phyloP scores from a whole-genome alignment of 2,113 vertebrate species.

The Urocynchramus pylzowi region DNA sequence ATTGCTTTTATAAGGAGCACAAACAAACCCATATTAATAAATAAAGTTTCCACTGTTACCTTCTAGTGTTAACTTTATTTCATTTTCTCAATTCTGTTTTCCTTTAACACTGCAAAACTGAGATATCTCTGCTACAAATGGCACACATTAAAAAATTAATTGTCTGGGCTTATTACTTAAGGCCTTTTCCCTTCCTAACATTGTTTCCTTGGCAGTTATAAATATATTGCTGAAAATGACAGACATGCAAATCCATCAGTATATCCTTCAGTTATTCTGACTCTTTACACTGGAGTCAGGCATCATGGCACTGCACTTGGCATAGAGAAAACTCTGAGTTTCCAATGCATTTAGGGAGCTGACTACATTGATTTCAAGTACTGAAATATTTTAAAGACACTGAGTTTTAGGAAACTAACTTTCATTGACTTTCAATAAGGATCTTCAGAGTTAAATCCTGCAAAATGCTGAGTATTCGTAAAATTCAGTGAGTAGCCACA shows the following conservation, averaged over 20 bases:
- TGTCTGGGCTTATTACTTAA: neutral
- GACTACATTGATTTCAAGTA: constrained; percentile 9
- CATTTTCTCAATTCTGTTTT: neutral
- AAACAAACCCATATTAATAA: neutral
- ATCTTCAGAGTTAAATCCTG: constrained; percentile 13
- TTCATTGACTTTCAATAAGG: constrained; percentile 40
- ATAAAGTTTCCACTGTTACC: neutral
- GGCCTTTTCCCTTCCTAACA: rapidly evolving
- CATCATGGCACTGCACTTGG: neutral
- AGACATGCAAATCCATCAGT: neutral
- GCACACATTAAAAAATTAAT: neutral
- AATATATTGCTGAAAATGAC: neutral
- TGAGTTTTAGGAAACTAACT: constrained; percentile 20
- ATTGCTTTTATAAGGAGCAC: neutral
- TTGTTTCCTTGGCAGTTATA: neutral
- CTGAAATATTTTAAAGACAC: constrained; percentile 1
- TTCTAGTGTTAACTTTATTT: neutral
- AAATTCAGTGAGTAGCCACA: neutral
- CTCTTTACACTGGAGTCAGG: neutral
- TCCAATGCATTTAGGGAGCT: neutral
- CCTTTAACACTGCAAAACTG: neutral
- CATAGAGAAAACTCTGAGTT: neutral
- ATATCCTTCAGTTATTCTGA: neutral
- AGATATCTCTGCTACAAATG: neutral
- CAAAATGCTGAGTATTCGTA: constrained; percentile 47